Evolutionary conservation across 2,797 vertebrate genomes (phyloP).

Genomic region (Propithecus deckenii): DNA sequence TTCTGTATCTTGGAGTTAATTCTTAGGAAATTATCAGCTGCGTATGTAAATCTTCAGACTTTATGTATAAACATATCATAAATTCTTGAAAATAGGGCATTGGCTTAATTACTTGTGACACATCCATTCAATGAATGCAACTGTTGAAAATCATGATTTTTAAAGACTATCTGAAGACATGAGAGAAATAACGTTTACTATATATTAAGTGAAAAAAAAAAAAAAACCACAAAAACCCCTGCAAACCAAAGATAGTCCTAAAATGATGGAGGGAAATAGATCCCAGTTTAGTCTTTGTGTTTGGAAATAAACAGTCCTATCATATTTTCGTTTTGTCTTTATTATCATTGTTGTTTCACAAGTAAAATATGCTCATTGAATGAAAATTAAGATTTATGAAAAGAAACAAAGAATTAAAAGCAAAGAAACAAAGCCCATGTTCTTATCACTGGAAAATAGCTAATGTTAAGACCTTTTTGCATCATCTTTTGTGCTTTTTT

Average conservation of each 20-base stretch:
- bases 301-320: neutral
- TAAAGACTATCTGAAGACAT: neutral
- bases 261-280: neutral
- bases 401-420: neutral
- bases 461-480: neutral
- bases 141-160: slow-evolving; percentile 23
- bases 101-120: neutral
- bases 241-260: neutral
- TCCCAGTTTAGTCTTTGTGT: neutral
- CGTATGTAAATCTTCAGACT: neutral
- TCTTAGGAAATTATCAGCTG: neutral
- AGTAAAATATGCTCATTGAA: neutral
- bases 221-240: neutral
- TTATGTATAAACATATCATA: neutral
- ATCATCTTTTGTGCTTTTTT: neutral
- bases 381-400: slow-evolving; percentile 27
- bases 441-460: neutral
- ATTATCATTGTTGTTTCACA: neutral
- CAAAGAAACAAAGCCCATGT: neutral
- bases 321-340: neutral
- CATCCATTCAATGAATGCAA: neutral
- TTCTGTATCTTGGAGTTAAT: neutral
- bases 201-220: neutral
- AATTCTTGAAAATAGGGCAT: neutral
- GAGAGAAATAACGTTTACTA: neutral